Conservation (phyloP, 2,797 vertebrate genomes). For the Gobio occitaniae region DNA sequence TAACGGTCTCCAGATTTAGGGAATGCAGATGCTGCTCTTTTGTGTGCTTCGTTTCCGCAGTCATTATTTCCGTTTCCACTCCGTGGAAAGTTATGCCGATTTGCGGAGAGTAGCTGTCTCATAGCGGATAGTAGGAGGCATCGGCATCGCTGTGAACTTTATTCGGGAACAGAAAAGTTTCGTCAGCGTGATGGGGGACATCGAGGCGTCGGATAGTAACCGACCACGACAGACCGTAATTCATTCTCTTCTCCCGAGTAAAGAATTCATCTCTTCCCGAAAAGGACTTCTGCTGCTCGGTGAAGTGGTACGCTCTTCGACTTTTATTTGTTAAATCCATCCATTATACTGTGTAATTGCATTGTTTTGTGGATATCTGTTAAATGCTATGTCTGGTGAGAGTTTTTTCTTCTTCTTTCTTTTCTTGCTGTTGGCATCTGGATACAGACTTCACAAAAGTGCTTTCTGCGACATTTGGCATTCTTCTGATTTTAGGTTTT, state of each 20-base stretch:
- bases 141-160: conserved; percentile 7
- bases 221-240: conserved; percentile 65
- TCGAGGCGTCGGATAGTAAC: conserved; percentile 63
- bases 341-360: neutral
- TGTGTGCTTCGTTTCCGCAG: conserved; percentile 78
- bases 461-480: neutral
- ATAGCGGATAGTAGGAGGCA: neutral
- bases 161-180: neutral
- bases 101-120: conserved; percentile 1
- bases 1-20: conserved; percentile 70
- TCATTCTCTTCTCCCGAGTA: conserved; percentile 80
- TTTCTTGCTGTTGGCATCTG: neutral
- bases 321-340: conserved; percentile 31
- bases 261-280: conserved; percentile 82
- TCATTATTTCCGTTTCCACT: conserved; percentile 82
- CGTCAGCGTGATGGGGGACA: conserved; percentile 75
- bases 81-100: conserved; percentile 37
- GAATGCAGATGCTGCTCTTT: conserved; percentile 76
- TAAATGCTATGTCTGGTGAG: neutral
- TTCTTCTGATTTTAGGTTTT: neutral
- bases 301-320: conserved; percentile 82
- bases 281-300: conserved; percentile 89
- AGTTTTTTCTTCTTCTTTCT: neutral
- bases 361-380: neutral
- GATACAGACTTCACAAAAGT: neutral